A percentile compares a stretch with the other conserved stretches of the same genome.
Evolutionary conservation across 2,797 vertebrate species (phyloP).

Genomic region (Moxostoma hubbsi): DNA sequence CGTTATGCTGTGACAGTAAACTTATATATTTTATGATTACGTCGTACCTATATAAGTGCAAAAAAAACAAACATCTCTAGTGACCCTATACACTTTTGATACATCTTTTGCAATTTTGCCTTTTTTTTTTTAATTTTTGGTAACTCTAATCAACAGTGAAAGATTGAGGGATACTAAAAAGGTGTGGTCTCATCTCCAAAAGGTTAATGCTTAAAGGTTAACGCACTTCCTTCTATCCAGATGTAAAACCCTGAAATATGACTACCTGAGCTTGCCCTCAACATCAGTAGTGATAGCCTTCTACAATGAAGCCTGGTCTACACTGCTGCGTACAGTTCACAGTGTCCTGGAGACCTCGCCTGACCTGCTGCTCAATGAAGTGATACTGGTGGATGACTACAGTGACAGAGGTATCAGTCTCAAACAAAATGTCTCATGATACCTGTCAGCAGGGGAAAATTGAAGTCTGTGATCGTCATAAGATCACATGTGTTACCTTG

Average conservation of each 20-base stretch:
- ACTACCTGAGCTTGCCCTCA: slow-evolving; percentile 79
- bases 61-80: no score
- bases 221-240: slow-evolving; percentile 68
- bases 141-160: no score
- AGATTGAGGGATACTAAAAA: no score
- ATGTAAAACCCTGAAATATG: slow-evolving; percentile 83
- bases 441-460: neutral
- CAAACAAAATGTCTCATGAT: neutral
- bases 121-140: no score
- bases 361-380: slow-evolving; percentile 88
- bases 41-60: no score
- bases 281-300: slow-evolving; percentile 88
- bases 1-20: no score
- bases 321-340: slow-evolving; percentile 85
- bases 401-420: slow-evolving; percentile 88
- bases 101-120: no score
- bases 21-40: no score
- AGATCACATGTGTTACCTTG: neutral
- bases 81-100: no score
- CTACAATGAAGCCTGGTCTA: slow-evolving; percentile 92
- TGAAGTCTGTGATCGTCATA: neutral
- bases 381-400: slow-evolving; percentile 97
- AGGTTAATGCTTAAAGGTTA: neutral
- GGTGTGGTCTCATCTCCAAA: no score
- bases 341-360: slow-evolving; percentile 96